Evolutionary conservation across 2,797 vertebrate species (phyloP), one percentile per base, ranked within the genome.

Genomic region (Cossypha heuglini): DNA sequence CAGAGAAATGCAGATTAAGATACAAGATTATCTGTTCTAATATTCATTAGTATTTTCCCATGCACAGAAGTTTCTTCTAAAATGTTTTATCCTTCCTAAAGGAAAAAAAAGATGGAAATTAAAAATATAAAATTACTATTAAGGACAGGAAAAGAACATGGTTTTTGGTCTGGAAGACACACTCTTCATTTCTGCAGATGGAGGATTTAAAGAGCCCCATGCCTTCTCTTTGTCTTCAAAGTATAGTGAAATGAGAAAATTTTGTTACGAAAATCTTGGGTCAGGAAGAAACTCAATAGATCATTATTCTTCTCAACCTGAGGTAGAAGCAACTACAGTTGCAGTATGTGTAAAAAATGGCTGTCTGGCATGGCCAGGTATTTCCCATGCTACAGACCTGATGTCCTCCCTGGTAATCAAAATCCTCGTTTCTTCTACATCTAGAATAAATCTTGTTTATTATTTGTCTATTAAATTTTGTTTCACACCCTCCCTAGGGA

Each of bases 131-230:
- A 93, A 95, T 91, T 90, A 79, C 35, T 76, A 10, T 69, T 72
- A n/a, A 96, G 79, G 64, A 92, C 51, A 84, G 76, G 26, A 25
- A 68, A 87, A 66, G 42, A 66, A 97, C 76, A 28, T 13, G 10
- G 17, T 74, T 90, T 87, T 93, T 92, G 75, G 14, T 63, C 83
- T 94, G 79, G 79, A 96, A 96, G 72, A 96, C 31, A 94, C 7
- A 0, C 1, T 45, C 18, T 61, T 93, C 69, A 93, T 93, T 95
- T 95, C 46, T 94, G 83, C 73, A 88, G 81, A 40, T 79, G 48
- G 19, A 84, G 24, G n/a, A 64, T 49, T 92, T 93, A 73, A 69
- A 76, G 57, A 84, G 49, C 52, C 33, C 61, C 77, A 18, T 77
- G 62, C 31, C 45, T 73, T 40, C 51, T 82, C 31, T 93, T 94